A percentile compares a stretch with the other conserved stretches of the same genome.
These are phyloP conservation scores for Shargacucullia verbasci DNA, from an alignment of 2,888 invertebrate species.

Conservation along the genomic window DNA sequence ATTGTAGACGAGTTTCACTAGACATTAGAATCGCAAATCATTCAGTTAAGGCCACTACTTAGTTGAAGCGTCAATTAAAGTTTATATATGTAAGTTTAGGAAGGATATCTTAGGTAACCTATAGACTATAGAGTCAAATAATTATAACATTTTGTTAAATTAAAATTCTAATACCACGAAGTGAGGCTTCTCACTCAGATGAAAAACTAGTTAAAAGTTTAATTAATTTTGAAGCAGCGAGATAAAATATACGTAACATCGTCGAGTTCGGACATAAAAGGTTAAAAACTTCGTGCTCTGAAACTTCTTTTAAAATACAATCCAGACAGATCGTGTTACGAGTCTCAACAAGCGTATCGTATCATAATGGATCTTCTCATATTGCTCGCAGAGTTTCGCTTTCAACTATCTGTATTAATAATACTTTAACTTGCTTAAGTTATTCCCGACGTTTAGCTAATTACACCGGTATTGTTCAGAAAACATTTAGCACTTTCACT, in stretches of 20 bases:
- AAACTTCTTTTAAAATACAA: conserved; percentile 12
- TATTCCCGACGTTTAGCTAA: conserved; percentile 50
- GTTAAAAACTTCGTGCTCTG: neutral
- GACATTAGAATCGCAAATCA: conserved; percentile 18
- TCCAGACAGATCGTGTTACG: conserved; percentile 6
- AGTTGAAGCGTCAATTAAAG: neutral
- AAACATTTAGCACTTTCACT: conserved; percentile 75
- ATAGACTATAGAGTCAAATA: too few relatives aligned
- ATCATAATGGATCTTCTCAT: conserved; percentile 8
- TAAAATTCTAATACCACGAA: too few relatives aligned
- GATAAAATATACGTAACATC: too few relatives aligned
- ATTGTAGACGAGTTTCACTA: conserved; percentile 13
- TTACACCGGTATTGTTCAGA: conserved; percentile 68
- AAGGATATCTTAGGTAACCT: neutral
- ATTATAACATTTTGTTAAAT: too few relatives aligned
- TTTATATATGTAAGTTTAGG: neutral
- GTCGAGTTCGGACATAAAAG: conserved; percentile 2
- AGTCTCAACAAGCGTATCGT: conserved; percentile 11
- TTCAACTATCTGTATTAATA: conserved; percentile 16
- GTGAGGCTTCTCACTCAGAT: too few relatives aligned
- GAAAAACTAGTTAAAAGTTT: conserved; percentile 38
- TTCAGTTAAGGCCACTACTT: neutral
- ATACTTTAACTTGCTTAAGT: conserved; percentile 33
- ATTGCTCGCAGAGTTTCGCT: conserved; percentile 19
- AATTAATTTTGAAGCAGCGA: conserved; percentile 22